Evolutionary conservation across 2,888 invertebrate species (phyloP), one percentile per base, ranked within the genome.

Genomic region (Pheosia tremula): DNA sequence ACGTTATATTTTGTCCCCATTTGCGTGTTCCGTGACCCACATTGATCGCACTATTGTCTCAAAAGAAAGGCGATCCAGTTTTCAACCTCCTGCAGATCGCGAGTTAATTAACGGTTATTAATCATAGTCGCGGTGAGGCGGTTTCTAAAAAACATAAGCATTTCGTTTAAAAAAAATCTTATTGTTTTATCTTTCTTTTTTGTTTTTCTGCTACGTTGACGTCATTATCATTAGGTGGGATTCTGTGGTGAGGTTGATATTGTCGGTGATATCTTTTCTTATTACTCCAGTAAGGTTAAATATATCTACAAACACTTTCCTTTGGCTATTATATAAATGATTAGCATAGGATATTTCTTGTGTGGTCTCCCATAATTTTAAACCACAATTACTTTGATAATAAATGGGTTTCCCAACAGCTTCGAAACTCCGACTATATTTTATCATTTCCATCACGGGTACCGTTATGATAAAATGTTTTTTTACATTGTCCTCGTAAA

Each of bases 401-500:
- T 75, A 66, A 75, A 74, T 79, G 68, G 60, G 64, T 77, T 74
- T 71, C 75, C 70, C 64, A 77, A 74, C 62, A 65, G 58, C 61
- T 66, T 67, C 71, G 36, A 68, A 69, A 69, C 38, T 61, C 57
- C 63, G 67, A 57, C 69, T 62, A 68, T 74, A 76, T 77, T 74
- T 78, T 76, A 80, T 83, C 75, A 79, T 79, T 69, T 72, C 64
- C 75, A 75, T 78, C 78, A 77, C 60, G 60, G 60, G 69, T 77
- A 78, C 85, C 83, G 85, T 85, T 85, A 75, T 61, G 49, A 60
- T 67, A 67, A 74, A 24, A 68, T 64, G 69, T 74, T 77, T 73
- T 76, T 80, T 75, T 68, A 69, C 64, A 71, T 64, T 75, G 74
- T 74, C 68, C 80, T 71, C 75, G 71, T 77, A 75, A 79, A 81